Evolutionary conservation across 1,140 invertebrate species (phyloP).

Genomic region (Sarcophaga bullata): DNA sequence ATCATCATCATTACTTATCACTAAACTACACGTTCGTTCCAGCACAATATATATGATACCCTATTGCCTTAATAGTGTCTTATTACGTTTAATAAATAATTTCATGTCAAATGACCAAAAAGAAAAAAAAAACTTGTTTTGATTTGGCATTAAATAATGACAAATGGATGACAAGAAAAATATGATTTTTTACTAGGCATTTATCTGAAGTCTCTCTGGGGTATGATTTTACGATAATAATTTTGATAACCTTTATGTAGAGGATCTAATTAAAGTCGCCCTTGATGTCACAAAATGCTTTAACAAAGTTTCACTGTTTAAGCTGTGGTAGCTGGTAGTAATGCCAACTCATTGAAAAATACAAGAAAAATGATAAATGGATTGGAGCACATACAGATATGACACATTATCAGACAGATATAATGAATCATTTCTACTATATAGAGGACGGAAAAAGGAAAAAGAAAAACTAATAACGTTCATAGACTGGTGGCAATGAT

Average conservation of each 20-base stretch:
- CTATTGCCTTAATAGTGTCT: neutral
- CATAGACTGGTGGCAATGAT: neutral
- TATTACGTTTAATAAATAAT: neutral
- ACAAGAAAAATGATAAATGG: conserved; percentile 11
- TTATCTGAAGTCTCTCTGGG: no score
- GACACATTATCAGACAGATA: conserved; percentile 22
- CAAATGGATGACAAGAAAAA: no score
- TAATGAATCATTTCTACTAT: conserved; percentile 5
- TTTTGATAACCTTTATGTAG: neutral
- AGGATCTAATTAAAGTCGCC: conserved; percentile 2
- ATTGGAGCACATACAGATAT: neutral
- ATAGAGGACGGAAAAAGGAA: neutral
- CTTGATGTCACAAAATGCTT: neutral
- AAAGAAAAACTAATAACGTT: neutral
- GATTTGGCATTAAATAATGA: no score
- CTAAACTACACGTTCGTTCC: neutral
- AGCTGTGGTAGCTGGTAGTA: neutral
- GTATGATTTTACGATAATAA: neutral
- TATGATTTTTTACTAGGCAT: no score
- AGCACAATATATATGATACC: neutral
- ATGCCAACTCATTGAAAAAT: neutral
- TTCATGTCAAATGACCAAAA: no score
- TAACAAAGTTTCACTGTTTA: neutral
- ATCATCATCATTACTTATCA: neutral
- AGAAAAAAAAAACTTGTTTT: no score